Base-by-base conservation (phyloP, 2,797 vertebrate species). In the Eulemur mongoz region DNA sequence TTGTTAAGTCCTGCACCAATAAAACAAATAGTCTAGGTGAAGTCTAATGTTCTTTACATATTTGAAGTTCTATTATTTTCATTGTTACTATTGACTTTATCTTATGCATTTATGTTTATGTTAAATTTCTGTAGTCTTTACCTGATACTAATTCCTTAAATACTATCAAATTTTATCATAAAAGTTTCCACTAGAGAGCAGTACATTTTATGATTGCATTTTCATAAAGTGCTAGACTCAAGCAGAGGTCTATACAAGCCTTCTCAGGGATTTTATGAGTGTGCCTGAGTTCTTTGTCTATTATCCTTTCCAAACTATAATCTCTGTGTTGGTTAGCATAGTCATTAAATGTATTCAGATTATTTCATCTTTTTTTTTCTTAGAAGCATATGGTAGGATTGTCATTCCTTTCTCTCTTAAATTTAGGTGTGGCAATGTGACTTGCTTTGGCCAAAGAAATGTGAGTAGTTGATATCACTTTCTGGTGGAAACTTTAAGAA, bases 51-150 rank as follows among this genome's bases (percentile, higher is more conserved):
- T 23, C 27, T 45, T 73, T 83, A 78, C 10, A 6, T 40, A 69
- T 80, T 84, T 83, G 30, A 79, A 93, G 50, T 80, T 75, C 22
- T 79, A 23, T 73, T 91, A 54, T 69, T 93, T 93, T 84, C 43
- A 38, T 22, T 48, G 32, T 14, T 79, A 45, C 83, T 89, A 76
- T 13, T 81, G 23, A 86, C 18, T 76, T 67, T 72, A 14, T 72
- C 38, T 45, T 57, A 85, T 30, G 18, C 5, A 85, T 85, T 10
- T 32, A 75, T 13, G 91, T 72, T 89, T 40, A 59, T 59, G 30
- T 57, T 70, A 80, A 89, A 82, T 78, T 78, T 11, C 7, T 65
- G 0, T 89, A n/a, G 61, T 89, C 20, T 48, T 92, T 76, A 52
- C 12, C n/a, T 80, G 23, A 40, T 59, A 50, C 25, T 45, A 13